Evolutionary conservation across 2,888 invertebrate genomes (phyloP).

Genomic region (Pachliopta kotzebuea): DNA sequence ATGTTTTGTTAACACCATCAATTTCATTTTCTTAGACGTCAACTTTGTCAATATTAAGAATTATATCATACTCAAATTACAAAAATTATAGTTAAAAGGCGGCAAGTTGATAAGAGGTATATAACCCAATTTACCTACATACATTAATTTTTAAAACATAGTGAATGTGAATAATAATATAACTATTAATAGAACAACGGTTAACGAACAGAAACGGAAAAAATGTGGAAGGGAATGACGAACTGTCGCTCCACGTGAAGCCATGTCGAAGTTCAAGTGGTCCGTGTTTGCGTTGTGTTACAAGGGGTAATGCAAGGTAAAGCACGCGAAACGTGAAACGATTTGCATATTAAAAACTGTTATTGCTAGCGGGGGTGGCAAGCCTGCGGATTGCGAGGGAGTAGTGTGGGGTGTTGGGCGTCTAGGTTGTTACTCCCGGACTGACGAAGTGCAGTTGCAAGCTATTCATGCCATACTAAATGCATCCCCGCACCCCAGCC

Average conservation of each 20-base stretch:
- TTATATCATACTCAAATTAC: no score
- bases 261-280: constrained; percentile 27
- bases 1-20: no score
- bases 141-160: no score
- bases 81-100: no score
- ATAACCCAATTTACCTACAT: no score
- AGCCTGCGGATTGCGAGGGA: constrained; percentile 42
- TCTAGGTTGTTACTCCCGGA: constrained; percentile 74
- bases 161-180: neutral
- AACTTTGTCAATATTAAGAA: no score
- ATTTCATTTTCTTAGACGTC: no score
- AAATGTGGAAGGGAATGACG: constrained; percentile 3
- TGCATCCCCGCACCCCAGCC: constrained; percentile 56
- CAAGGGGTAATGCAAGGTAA: constrained; percentile 30
- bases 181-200: neutral
- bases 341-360: constrained; percentile 34
- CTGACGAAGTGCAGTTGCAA: constrained; percentile 78
- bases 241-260: constrained; percentile 4
- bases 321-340: constrained; percentile 27
- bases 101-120: no score
- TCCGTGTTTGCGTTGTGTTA: constrained; percentile 29
- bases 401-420: constrained; percentile 48
- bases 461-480: constrained; percentile 73
- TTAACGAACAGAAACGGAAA: neutral
- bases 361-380: constrained; percentile 46